Evolutionary conservation across 2,888 invertebrate genomes (phyloP), one percentile per base, ranked within the genome.

Genomic region (Cataglyphis rosenhaueri): DNA sequence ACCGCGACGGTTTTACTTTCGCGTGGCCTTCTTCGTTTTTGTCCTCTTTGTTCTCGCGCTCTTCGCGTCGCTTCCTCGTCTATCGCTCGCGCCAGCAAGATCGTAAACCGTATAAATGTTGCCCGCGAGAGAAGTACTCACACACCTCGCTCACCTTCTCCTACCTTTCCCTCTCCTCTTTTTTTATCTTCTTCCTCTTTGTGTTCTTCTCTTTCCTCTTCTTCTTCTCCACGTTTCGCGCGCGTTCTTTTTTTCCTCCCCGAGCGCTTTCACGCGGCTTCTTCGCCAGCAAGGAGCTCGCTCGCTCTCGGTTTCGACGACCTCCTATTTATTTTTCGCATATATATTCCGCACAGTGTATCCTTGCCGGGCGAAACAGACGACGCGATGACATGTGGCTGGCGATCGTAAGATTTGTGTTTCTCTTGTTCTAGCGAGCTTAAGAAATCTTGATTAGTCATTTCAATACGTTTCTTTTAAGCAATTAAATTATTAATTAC

Each of bases 381-480:
- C 68, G 35, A 57, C 55, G 29, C 84, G 89, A 86, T 91, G 91
- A 88, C 91, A 90, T 91, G 89, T 88, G 92, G 91, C 87, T 83
- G 82, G 90, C 85, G 91, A 86, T 90, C 85, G 57, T 57, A 41
- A 64, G 55, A 57, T 76, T 76, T 55, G n/a, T 55, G 35, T 57
- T 57, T 61, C 55, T 66, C 66, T 57, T 66, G 21, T 66, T 57
- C 41, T 1, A 32, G 29, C 32, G 57, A 57, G 4, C 38, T 52
- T 10, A 12, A 75, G 10, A 5, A 48, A 62, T 76, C 12, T 15
- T 15, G 59, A 61, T 38, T 8, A 38, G 29, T 66, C 55, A 15
- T 9, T 76, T 75, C 1, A 18, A 76, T 18, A 6, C 12, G 2
- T 76, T 38, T 64, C n/a, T 76, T 38, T 52, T 8, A 0, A 9